Evolutionary conservation across 2,113 vertebrate species (phyloP), one percentile per base, ranked within the genome.

Genomic region (Paradoxurus hermaphroditus): DNA sequence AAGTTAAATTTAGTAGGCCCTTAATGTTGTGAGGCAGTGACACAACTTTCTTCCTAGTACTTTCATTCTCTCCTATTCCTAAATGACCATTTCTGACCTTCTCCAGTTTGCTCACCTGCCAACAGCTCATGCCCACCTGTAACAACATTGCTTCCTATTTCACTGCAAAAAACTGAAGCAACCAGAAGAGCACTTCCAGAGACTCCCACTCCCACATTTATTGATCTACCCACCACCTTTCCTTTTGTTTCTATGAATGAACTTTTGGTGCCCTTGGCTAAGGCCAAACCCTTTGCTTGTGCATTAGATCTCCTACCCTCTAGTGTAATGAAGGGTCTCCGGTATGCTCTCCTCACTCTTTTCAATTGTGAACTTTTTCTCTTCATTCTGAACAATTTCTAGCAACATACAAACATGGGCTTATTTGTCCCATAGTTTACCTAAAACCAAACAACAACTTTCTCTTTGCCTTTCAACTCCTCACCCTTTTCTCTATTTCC

Each of bases 71-170:
- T 91, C 72, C 34, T 62, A 70, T 86, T 91, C 34, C 34, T 91
- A 86, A 95, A 91, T 79, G 34, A 79, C 72, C 78, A n/a, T 67
- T 75, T 90, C 49, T 95, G 62, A 78, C 70, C 82, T 86, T 34
- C 39, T 39, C 19, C 25, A 86, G 46, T 72, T 86, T 86, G 19
- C 73, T 91, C 63, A 62, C 29, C 53, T 86, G 72, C 46, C n/a
- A 95, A 51, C 34, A 86, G 70, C 51, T 81, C 62, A 29, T 72
- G n/a, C n/a, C 19, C 51, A 63, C 8, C 7, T 70, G 19, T 51
- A 86, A 86, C 27, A 46, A 29, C 25, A 70, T 91, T 36, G 39
- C 88, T 86, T 70, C 25, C 49, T 70, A 78, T 78, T 95, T 91
- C 67, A 91, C 29, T 70, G 49, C 16, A 39, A 85, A 85, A 68